These are phyloP conservation scores for Ellobius talpinus DNA, from an alignment of 2,113 vertebrate genomes.

Conservation along the genomic window DNA sequence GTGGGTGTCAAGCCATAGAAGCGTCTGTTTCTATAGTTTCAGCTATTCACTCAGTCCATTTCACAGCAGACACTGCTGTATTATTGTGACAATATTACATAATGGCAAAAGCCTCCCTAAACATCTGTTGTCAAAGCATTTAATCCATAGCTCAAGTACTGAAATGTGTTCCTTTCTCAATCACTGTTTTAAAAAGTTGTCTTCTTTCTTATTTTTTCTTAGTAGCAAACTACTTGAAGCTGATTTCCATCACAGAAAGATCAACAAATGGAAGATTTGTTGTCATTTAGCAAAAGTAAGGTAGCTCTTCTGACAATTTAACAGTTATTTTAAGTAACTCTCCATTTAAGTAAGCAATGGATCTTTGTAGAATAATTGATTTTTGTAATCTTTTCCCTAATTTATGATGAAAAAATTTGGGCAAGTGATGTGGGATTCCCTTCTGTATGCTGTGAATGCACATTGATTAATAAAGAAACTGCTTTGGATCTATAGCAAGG, in stretches of 20 bases:
- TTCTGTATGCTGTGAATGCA: too few species aligned
- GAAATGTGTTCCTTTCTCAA: slow-evolving; percentile 2
- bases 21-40: neutral
- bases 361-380: slow-evolving; percentile 12
- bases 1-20: slow-evolving; percentile 2
- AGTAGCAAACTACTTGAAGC: slow-evolving; percentile 2
- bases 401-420: slow-evolving; percentile 40
- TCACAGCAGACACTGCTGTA: neutral
- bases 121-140: slow-evolving; percentile 39
- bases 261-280: slow-evolving; percentile 12
- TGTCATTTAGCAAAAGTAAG: slow-evolving; percentile 39
- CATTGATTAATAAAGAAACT: too few species aligned
- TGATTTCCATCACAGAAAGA: slow-evolving; percentile 49
- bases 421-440: too few species aligned
- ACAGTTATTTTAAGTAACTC: slow-evolving; percentile 57
- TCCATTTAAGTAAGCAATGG: neutral
- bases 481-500: too few species aligned
- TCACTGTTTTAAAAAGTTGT: neutral
- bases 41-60: neutral
- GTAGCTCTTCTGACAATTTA: slow-evolving; percentile 21
- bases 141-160: neutral
- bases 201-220: slow-evolving; percentile 22
- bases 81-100: neutral
- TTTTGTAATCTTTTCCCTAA: neutral
- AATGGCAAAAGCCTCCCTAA: neutral